Conservation (phyloP, 2,113 vertebrate species). For the Megaceryle torquata region DNA sequence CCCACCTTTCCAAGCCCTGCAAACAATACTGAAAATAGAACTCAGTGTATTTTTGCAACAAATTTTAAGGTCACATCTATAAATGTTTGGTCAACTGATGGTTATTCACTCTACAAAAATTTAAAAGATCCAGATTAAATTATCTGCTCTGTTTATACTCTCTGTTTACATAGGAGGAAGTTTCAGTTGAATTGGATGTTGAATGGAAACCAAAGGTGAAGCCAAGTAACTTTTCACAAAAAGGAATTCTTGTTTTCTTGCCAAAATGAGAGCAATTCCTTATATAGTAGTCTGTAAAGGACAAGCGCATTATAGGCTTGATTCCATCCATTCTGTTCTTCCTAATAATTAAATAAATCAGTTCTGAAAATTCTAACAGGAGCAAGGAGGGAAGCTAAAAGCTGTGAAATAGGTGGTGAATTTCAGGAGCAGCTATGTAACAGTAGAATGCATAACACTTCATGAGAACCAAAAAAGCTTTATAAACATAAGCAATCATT, state of each 20-base stretch:
- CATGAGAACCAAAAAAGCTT: background rate
- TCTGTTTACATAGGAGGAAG: conserved; percentile 41
- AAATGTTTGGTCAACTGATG: background rate
- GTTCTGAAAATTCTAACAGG: background rate
- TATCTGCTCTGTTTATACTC: conserved; percentile 34
- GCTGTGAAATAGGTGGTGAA: background rate
- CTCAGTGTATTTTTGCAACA: background rate
- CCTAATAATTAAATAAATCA: background rate
- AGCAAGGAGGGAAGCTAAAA: background rate
- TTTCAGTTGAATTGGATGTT: conserved; percentile 22
- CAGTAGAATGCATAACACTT: background rate
- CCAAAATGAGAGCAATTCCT: conserved; percentile 56
- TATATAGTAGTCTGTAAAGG: conserved; percentile 52
- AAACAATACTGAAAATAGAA: background rate
- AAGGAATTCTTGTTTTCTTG: conserved; percentile 58
- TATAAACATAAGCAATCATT: background rate
- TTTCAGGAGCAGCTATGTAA: background rate
- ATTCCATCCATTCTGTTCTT: background rate
- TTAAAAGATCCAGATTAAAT: conserved; percentile 38
- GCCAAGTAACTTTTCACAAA: conserved; percentile 56
- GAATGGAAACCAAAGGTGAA: conserved; percentile 55
- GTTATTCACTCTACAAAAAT: conserved; percentile 21
- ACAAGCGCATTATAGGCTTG: background rate
- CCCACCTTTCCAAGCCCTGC: background rate
- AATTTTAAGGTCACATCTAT: background rate